Evolutionary conservation across 2,888 invertebrate species (phyloP), one percentile per base, ranked within the genome.

Genomic region (Chesias legatella): DNA sequence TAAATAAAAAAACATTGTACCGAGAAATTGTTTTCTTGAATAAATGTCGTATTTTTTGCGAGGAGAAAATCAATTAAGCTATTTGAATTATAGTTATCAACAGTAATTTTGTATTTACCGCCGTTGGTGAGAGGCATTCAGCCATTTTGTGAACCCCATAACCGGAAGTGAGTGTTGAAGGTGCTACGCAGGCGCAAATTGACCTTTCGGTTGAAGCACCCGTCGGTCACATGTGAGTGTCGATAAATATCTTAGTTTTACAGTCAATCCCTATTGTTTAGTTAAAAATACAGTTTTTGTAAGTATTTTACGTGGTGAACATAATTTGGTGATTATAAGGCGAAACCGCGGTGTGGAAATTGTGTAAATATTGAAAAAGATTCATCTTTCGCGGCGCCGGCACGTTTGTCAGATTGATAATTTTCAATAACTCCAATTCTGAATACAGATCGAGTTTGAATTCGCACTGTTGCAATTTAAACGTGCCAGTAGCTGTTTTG

Each of bases 221-320:
- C 94, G 93, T 94, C 94, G 93, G 93, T 93, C 94, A 94, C 94
- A 94, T 94, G 94, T 94, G 94, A 94, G 94, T 94, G 92, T 90
- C 86, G 88, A 88, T 88, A 86, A 88, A 88, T 88, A 88, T 85
- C 79, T 76, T 79, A 79, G 71, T 89, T 88, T 89, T 86, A 83
- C 69, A 68, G 85, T 78, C 79, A 78, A 77, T 77, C 73, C 76
- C 60, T 72, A 76, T 69, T 71, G 69, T 75, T 77, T 79, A 76
- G 70, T 79, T 70, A 60, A 73, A 67, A 67, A 73, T 73, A 75
- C 68, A 70, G 70, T 76, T 86, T 85, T 85, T 61, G 88, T 88
- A 84, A 89, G 88, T 88, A 88, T 83, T 80, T 78, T 68, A 54
- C 62, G 70, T 73, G 69, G 84, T 85, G 85, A 75, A 75, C 63